Evolutionary conservation across 2,113 vertebrate genomes (phyloP), one percentile per base, ranked within the genome.

Genomic region (Marmota flaviventris): DNA sequence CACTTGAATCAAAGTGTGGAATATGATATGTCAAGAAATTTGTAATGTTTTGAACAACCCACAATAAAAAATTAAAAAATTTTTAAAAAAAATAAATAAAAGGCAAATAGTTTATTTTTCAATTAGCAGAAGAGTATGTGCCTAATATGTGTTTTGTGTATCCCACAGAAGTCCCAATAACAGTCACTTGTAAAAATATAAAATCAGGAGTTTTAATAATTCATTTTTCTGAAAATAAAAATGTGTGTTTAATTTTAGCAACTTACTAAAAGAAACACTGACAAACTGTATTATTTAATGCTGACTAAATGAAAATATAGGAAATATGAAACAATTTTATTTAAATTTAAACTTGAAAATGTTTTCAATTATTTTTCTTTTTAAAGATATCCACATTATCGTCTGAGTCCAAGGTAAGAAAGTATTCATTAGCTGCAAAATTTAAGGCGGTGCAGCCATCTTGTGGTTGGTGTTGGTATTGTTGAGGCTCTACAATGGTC

Each of bases 391-490:
- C 18, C 37, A 27, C 53, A 70, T 83, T 97, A 51, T 65, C 58
- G 24, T 86, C 18, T 39, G 1, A 4, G 5, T 88, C 5, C 53
- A 16, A 70, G 3, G 61, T 0, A 7, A 90, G 56, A 90, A 0
- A 0, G 0, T 0, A 61, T 1, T 17, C 45, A 58, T 2, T 32
- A 45, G 65, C 45, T 76, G 75, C 88, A 78, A 98, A 98, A 93
- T 91, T 97, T 98, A 97, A 98, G 96, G 82, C 97, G 97, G 96
- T 90, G 63, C 76, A 89, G 98, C 98, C 99, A 99, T 98, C 99
- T 98, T 98, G 98, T 99, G 99, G 98, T 79, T 98, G 85, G 96
- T 27, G 11, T 9, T 72, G 85, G 98, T 96, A 98, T 92, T 75
- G 83, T 2, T 12, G 0, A 48, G 4, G 61, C 34, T 96, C 93